Percentiles rank a stretch among this genome's conserved stretches.
Evolutionary conservation across 2,113 vertebrate species (phyloP).

Genomic region (Megaceryle torquata): DNA sequence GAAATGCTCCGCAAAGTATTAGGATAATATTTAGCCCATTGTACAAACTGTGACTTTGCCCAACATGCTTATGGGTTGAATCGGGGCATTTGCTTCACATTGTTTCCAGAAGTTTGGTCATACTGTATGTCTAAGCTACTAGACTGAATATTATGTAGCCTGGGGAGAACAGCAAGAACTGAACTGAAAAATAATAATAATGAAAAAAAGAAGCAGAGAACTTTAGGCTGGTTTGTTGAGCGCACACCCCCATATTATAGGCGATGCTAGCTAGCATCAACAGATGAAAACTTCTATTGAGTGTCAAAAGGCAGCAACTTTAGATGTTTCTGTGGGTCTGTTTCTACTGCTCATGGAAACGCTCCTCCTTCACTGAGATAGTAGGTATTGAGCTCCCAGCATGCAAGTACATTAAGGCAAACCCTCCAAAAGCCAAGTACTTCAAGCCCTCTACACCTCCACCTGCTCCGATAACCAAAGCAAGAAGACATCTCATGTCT

Average conservation of each 20-base stretch:
- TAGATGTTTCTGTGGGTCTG: background rate
- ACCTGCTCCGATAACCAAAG: background rate
- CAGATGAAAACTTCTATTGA: background rate
- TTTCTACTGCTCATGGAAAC: background rate
- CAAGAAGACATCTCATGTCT: background rate
- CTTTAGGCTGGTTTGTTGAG: background rate
- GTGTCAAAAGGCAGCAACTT: background rate
- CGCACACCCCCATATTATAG: background rate
- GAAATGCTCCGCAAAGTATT: background rate
- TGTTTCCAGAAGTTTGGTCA: background rate
- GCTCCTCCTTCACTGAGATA: background rate
- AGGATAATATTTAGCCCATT: constrained; percentile 35
- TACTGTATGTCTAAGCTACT: background rate
- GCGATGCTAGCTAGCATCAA: background rate
- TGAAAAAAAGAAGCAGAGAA: background rate
- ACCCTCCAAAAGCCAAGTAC: background rate
- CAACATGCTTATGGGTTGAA: background rate
- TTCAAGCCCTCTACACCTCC: background rate
- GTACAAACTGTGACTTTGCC: constrained; percentile 13
- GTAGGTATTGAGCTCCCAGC: background rate
- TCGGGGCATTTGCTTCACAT: background rate
- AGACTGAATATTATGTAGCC: background rate
- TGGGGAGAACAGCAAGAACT: background rate
- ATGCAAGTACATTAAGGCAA: fast-evolving
- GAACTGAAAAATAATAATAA: background rate